Base-by-base conservation (phyloP, 2,113 vertebrate genomes). In the Colius striatus region DNA sequence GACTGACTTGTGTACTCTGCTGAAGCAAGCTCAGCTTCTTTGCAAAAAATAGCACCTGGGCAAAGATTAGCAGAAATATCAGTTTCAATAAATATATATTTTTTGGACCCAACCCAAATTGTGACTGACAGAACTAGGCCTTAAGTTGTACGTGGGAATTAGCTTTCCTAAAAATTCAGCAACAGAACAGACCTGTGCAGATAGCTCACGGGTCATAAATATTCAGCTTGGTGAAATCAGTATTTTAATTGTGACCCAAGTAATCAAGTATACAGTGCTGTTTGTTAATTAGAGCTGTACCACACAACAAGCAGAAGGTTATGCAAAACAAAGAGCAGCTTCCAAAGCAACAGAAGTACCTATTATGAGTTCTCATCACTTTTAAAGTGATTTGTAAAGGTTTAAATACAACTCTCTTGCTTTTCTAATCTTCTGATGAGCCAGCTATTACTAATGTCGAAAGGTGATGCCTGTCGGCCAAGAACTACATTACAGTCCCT, bases 381-480 rank as follows among this genome's bases (percentile, higher is more conserved):
- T 41, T 41, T 41, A 41, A 41, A 12, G 38, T 41, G 38, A 41
- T 82, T 92, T 85, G 51, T 43, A 87, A 74, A 54, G 58, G 25
- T 83, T 90, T 88, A 73, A 92, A 86, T 93, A n/a, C 16, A 94
- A 63, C 58, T 75, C 65, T 51, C 67, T 45, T 63, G 45, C 77
- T 84, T 89, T 89, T 74, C 71, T 76, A 50, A 71, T 75, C 71
- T 74, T 86, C 43, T 84, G 85, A 84, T 93, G 82, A 95, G 62
- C 47, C 43, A 58, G 79, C 50, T 83, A 43, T 91, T 85, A 77
- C 53, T 73, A 8, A 74, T 81, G 68, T 41, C 18, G 1, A 82
- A 94, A 96, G 76, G 73, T 75, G 92, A 95, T 78, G 80, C 82
- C 50, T 84, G 80, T 84, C 96, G 94, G 94, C 80, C 89, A 95